Base-by-base conservation (phyloP, 2,113 vertebrate species). In the Poeciliopsis occidentalis region DNA sequence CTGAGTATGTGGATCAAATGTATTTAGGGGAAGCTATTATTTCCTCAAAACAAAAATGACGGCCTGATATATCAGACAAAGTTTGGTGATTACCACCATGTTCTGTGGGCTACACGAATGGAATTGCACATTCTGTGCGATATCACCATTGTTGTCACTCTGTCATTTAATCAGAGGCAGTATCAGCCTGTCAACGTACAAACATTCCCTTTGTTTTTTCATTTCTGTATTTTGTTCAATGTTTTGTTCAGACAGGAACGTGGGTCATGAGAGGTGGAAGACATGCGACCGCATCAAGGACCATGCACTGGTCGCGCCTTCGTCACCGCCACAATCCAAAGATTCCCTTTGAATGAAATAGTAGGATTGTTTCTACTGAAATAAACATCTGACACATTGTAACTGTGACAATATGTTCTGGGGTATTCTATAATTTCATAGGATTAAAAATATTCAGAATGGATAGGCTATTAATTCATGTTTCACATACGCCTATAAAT, bases 291-390 rank as follows among this genome's bases (percentile, higher is more conserved):
- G 10, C 34, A 10, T 37, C 10, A 37, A 0, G 34, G 34, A 12
- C 10, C 2, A 11, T 37, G 11, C 34, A 3, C 12, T 37, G 34
- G 34, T 37, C 2, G 34, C 10, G 10, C 34, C 10, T 37, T 37
- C 8, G 34, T 10, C 34, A 37, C 10, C 2, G 10, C 10, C 34
- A 37, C 34, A 37, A 37, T 2, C 34, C 80, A 78, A 37, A 75
- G 29, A 11, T 22, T 75, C 80, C 62, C 71, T 72, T 75, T 22
- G 10, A 57, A 71, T 69, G 39, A 68, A 64, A 65, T 41, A 44
- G 32, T 27, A 51, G 60, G 34, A 88, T 80, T 79, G 80, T 85
- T 77, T 82, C 85, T 84, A 64, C 73, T 69, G 64, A 71, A 30
- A 61, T 26, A 24, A 47, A 79, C 74, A 64, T 11, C 11, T 65